phyloP scores from a whole-genome alignment of 1,140 invertebrate genomes.

The Zaprionus capensis region DNA sequence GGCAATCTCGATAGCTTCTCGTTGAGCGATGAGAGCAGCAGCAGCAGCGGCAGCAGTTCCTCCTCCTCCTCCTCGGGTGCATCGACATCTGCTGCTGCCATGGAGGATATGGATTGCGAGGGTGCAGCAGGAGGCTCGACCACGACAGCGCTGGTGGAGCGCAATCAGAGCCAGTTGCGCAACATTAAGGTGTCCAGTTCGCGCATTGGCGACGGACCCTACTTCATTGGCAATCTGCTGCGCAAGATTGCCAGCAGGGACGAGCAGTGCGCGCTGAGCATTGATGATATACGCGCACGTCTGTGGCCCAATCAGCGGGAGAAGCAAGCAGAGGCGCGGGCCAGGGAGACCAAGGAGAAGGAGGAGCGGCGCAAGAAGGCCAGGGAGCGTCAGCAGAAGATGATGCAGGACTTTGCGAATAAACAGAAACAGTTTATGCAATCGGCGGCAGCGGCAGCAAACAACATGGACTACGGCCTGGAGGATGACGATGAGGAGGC shows the following conservation, averaged over 20 bases:
- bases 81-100: slow-evolving; percentile 33
- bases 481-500: slow-evolving; percentile 87
- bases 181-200: slow-evolving; percentile 83
- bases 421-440: slow-evolving; percentile 97
- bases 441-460: slow-evolving; percentile 89
- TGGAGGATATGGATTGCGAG: slow-evolving; percentile 82
- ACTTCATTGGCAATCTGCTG: slow-evolving; percentile 92
- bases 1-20: slow-evolving; percentile 91
- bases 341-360: slow-evolving; percentile 89
- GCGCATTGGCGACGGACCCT: slow-evolving; percentile 94
- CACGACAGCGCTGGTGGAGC: slow-evolving; percentile 53
- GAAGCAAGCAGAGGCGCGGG: slow-evolving; percentile 89
- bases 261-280: slow-evolving; percentile 87
- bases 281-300: slow-evolving; percentile 88
- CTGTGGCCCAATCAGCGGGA: slow-evolving; percentile 92
- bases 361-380: slow-evolving; percentile 93
- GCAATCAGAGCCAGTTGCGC: slow-evolving; percentile 14
- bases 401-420: slow-evolving; percentile 96
- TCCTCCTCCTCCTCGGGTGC: not conserved
- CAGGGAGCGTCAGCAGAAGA: slow-evolving; percentile 94
- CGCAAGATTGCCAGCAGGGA: slow-evolving; percentile 90
- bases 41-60: not conserved
- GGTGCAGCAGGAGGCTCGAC: slow-evolving; percentile 63
- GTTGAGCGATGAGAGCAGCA: slow-evolving; percentile 78
- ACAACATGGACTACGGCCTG: slow-evolving; percentile 86